Base-by-base conservation (phyloP, 2,888 invertebrate genomes). In the Drosophila neonasuta region DNA sequence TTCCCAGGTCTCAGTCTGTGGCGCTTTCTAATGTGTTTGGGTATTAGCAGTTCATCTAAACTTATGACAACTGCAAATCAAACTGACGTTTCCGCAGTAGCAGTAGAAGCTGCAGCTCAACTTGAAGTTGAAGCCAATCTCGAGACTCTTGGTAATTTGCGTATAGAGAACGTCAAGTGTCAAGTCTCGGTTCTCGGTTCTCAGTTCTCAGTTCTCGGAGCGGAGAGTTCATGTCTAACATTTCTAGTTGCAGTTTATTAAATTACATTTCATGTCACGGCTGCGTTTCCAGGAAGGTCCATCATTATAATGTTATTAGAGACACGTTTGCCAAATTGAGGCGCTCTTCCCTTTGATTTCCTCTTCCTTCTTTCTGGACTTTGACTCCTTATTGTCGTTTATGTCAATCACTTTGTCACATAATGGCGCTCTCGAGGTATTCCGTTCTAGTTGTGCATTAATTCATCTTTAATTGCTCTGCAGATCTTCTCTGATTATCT, bases 11-110 rank as follows among this genome's bases (percentile, higher is more conserved):
- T 13, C 29, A 39, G 55, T 63, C 56, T 51, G 60, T 73, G 80
- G 52, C 73, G 79, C 83, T 88, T 84, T 84, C 87, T 85, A 88
- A 83, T 83, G 83, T 85, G 83, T 87, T 85, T 71, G 77, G 67
- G 79, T 82, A 88, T 88, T 88, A 88, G 88, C 82, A 84, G 83
- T 88, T 84, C 83, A 84, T 84, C 77, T 84, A 71, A 85, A 81
- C 88, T 88, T 84, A 88, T 84, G 83, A 84, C 88, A 84, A 77
- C 82, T 81, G 87, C 87, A 88, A 84, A 87, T 84, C 83, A 75
- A 79, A 87, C 79, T 87, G 89, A 87, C 86, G 51, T 87, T 88
- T 88, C 89, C 89, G 88, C 86, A 70, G 70, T 67, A 63, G 68
- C 75, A 49, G 55, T 66, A 52, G 48, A 29, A 29, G 50, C 46